These are phyloP conservation scores for Andrena trimmerana DNA, from an alignment of 2,888 invertebrate species.

Conservation along the genomic window DNA sequence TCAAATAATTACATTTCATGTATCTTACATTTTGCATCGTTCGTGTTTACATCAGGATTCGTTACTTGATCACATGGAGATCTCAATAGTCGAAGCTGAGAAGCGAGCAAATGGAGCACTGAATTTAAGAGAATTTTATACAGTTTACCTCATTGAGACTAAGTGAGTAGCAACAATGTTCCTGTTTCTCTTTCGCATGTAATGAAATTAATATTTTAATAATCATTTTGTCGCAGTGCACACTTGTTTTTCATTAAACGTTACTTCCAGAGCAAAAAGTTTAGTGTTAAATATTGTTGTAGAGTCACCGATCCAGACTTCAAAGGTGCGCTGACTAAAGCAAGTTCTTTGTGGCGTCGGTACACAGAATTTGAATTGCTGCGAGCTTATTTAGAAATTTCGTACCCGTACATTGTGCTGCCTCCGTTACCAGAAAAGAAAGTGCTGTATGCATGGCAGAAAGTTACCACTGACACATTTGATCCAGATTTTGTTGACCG, in stretches of 20 bases:
- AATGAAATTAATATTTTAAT: not conserved
- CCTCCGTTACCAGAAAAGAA: conserved; percentile 94
- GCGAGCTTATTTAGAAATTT: conserved; percentile 91
- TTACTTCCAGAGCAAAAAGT: not conserved
- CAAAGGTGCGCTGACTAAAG: conserved; percentile 87
- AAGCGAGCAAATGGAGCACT: conserved; percentile 91
- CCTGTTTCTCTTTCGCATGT: not conserved
- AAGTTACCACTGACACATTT: conserved; percentile 91
- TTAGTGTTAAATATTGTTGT: conserved; percentile 43
- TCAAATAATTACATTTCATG: not conserved
- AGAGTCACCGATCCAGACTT: conserved; percentile 89
- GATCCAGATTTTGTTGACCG: conserved; percentile 94
- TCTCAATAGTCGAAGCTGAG: conserved; percentile 91
- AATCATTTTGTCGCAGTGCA: too few species aligned
- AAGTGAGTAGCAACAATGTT: conserved; percentile 87
- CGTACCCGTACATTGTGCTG: conserved; percentile 92
- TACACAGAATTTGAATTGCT: conserved; percentile 95
- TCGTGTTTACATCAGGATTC: conserved; percentile 86
- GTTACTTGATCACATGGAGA: conserved; percentile 90
- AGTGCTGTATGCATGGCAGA: conserved; percentile 92
- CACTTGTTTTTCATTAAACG: not conserved
- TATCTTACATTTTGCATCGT: not conserved
- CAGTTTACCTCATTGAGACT: conserved; percentile 92
- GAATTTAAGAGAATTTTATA: conserved; percentile 91
- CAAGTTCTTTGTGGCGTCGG: conserved; percentile 91